Evolutionary conservation across 37 sponge, comb jelly and placozoan genomes (phyloP), one percentile per base, ranked within the genome.

Genomic region (Aphrocallistes beatrix): DNA sequence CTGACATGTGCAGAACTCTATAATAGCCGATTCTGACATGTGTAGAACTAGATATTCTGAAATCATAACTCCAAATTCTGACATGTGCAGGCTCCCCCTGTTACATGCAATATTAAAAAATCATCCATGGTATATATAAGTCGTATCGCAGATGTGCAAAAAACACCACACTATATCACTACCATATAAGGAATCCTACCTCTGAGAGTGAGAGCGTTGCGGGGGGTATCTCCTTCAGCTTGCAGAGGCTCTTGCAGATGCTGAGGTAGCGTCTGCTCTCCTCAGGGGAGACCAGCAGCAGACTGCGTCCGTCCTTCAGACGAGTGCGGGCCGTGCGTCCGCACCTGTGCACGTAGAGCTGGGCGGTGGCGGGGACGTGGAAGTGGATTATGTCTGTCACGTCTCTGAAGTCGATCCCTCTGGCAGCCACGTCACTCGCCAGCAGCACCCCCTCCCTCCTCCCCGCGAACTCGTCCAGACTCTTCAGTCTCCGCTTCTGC

Each of bases 341-440:
- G 90, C 96, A 93, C 10, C 99, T 82, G 81, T 99, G 99, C 0
- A 99, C 97, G 81, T 99, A 99, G 75, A 96, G 83, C 92, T 93
- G 69, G 0, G 38, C 38, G 39, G 49, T 38, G 21, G 42, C 48
- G 17, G 96, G 94, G 42, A 99, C 91, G 38, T 99, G 94, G 87
- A 92, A 99, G 75, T 99, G 99, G 23, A 99, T 91, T 23, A 99
- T 90, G 50, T 96, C 92, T 37, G 94, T 84, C 39, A 99, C 93
- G 19, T 89, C 45, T 0, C 86, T 89, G 37, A 99, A 88, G 84
- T 99, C 99, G 45, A 99, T 83, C 34, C 99, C 99, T 39, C 99
- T 84, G 0, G 99, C 94, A 42, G 99, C 96, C 36, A 99, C 91
- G 51, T 99, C 99, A 37, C 94, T 89, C 0, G 94, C 92, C 38